Evolutionary conservation across 1,140 invertebrate genomes (phyloP).

Genomic region (Cotesia typhae): DNA sequence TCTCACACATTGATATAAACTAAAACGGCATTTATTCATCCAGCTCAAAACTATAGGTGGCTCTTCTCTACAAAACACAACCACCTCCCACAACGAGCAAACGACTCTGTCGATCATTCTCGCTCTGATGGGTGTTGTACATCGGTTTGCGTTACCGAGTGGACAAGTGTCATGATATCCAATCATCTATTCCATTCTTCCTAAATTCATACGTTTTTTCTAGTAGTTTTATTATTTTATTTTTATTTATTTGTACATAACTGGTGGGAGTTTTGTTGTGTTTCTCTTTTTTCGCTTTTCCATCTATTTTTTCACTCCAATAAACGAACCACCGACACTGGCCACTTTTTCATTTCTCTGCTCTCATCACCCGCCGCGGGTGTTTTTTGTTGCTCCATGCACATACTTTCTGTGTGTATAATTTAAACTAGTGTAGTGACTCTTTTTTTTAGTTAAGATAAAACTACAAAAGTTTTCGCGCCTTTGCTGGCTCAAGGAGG

Average conservation of each 20-base stretch:
- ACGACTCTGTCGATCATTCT: slow-evolving; percentile 37
- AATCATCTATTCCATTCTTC: slow-evolving; percentile 24
- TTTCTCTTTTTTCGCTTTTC: neutral
- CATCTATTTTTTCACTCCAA: slow-evolving; percentile 1
- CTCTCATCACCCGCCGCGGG: neutral
- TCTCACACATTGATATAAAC: slow-evolving; percentile 9
- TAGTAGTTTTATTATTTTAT: neutral
- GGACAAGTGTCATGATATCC: slow-evolving; percentile 42
- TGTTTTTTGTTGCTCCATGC: slow-evolving; percentile 23
- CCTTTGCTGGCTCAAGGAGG: slow-evolving; percentile 18
- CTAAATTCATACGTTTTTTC: slow-evolving; percentile 16
- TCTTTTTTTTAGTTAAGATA: slow-evolving; percentile 24
- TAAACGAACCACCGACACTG: slow-evolving; percentile 7
- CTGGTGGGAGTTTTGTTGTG: no score
- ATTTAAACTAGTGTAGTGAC: neutral
- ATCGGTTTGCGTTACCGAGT: slow-evolving; percentile 56
- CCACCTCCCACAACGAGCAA: no score
- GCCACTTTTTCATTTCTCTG: slow-evolving; percentile 3
- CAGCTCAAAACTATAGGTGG: neutral
- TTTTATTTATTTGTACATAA: neutral
- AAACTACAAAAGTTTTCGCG: slow-evolving; percentile 27
- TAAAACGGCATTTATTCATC: neutral
- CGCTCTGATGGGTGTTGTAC: slow-evolving; percentile 50
- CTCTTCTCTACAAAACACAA: neutral
- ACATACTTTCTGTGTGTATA: slow-evolving; percentile 8